These are phyloP conservation scores for Lampropteryx suffumata DNA, from an alignment of 2,888 invertebrate species.

Conservation along the genomic window DNA sequence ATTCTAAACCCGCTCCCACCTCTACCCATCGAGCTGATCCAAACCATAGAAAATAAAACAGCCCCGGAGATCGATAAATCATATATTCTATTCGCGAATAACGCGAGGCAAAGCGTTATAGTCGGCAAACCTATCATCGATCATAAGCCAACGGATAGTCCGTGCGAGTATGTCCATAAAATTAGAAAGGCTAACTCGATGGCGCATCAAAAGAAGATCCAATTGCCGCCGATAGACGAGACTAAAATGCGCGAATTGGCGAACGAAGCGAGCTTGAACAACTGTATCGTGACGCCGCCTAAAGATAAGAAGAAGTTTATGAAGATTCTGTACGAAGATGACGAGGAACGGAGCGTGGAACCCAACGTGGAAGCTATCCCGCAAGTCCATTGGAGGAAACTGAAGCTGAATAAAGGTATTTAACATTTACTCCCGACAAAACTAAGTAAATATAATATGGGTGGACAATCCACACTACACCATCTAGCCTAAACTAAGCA, in stretches of 20 bases:
- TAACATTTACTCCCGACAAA: no score
- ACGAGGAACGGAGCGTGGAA: slow-evolving; percentile 47
- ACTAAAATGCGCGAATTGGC: slow-evolving; percentile 63
- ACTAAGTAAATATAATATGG: no score
- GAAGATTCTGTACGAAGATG: slow-evolving; percentile 69
- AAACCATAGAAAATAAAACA: slow-evolving; percentile 37
- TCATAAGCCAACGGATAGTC: slow-evolving; percentile 42
- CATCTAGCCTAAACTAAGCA: no score
- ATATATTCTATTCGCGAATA: slow-evolving; percentile 73
- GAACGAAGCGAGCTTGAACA: slow-evolving; percentile 49
- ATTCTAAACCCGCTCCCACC: slow-evolving; percentile 68
- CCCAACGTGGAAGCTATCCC: slow-evolving; percentile 44
- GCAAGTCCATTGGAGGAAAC: slow-evolving; percentile 65
- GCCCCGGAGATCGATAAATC: slow-evolving; percentile 55
- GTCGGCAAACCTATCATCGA: slow-evolving; percentile 58
- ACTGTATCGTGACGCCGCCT: slow-evolving; percentile 44
- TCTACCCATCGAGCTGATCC: slow-evolving; percentile 60
- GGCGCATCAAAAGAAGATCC: slow-evolving; percentile 48
- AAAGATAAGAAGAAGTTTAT: slow-evolving; percentile 72
- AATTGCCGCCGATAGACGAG: slow-evolving; percentile 69
- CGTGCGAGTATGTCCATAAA: slow-evolving; percentile 72
- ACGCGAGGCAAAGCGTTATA: slow-evolving; percentile 74
- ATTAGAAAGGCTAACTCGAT: slow-evolving; percentile 68
- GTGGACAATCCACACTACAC: no score
- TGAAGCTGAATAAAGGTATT: slow-evolving; percentile 56